Percentiles rank a stretch among this genome's conserved stretches.
Evolutionary conservation across 2,797 vertebrate genomes (phyloP).

Genomic region (Tenualosa thibaudeaui): DNA sequence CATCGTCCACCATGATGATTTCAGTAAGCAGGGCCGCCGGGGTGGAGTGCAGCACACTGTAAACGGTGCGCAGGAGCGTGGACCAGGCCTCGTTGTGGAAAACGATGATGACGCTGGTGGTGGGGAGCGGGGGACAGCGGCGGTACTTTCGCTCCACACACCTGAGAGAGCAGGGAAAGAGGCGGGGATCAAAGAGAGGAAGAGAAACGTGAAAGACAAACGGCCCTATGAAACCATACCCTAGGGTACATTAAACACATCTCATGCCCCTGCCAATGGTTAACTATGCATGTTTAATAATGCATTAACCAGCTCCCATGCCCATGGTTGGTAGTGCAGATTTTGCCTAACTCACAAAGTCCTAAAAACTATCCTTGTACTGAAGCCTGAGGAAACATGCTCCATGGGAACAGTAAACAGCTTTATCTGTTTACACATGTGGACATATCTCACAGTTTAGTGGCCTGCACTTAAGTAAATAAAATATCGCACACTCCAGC

Average conservation of each 20-base stretch:
- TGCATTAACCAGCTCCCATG: too few relatives aligned
- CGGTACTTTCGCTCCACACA: slow-evolving; percentile 88
- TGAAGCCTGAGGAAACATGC: slow-evolving; percentile 16
- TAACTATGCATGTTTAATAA: too few relatives aligned
- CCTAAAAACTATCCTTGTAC: background rate
- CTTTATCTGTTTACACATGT: slow-evolving; percentile 41
- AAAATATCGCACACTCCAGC: slow-evolving; percentile 12
- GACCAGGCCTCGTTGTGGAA: slow-evolving; percentile 98
- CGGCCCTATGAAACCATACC: background rate
- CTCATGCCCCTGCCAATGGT: too few relatives aligned
- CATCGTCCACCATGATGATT: slow-evolving; percentile 92
- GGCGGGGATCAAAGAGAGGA: background rate
- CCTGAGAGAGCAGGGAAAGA: slow-evolving; percentile 60
- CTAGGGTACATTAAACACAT: background rate
- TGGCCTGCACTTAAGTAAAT: slow-evolving; percentile 35
- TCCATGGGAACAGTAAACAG: slow-evolving; percentile 23
- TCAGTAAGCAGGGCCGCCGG: slow-evolving; percentile 86
- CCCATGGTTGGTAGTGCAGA: background rate
- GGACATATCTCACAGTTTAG: slow-evolving; percentile 29
- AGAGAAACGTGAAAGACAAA: background rate
- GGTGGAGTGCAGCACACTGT: slow-evolving; percentile 86
- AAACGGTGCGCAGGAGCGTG: slow-evolving; percentile 89
- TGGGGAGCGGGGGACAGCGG: slow-evolving; percentile 84
- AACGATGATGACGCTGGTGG: slow-evolving; percentile 91
- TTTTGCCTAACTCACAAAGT: background rate